Base-by-base conservation (phyloP, 2,113 vertebrate species). In the Spheniscus mendiculus region DNA sequence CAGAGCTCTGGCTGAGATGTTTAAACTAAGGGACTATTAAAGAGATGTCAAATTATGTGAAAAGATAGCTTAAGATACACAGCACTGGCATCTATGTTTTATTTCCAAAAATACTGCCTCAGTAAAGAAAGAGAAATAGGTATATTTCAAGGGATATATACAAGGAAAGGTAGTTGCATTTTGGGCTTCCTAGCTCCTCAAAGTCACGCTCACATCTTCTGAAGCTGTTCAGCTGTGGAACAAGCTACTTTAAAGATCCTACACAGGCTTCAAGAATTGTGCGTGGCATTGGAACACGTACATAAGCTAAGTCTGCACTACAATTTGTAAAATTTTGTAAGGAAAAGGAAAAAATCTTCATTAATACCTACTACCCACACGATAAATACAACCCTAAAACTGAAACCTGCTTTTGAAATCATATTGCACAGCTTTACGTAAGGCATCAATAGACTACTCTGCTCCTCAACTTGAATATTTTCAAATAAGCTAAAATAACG, bases 121-220 rank as follows among this genome's bases (percentile, higher is more conserved):
- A 36, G 26, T 34, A 61, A 83, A 80, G 38, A 40, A 26, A 50
- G 19, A 69, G 13, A 69, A 76, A 42, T 10, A 30, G 1, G 14
- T 25, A 1, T 4, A 5, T 22, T 80, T 55, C 53, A 29, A 4
- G 1, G 45, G 32, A 44, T 71, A 59, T 1, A 2, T 3, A 16
- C 4, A 52, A 38, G 22, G 34, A 59, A 58, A 61, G 5, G 14
- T 21, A 34, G 21, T 2, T 59, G 52, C 10, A 3, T 52, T 40
- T 62, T 34, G 0, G 7, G 15, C 7, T 83, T 22, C 42, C 21
- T 34, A 12, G 17, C 21, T 66, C 55, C 27, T 82, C 21, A 20
- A 42, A 45, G 30, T 23, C 53, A 23, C 0, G 0, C 6, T 36
- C 32, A 8, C 4, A 38, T 34, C 26, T 45, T 34, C 76, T 61